Evolutionary conservation across 2,797 vertebrate species (phyloP).

Genomic region (Lacerta agilis): DNA sequence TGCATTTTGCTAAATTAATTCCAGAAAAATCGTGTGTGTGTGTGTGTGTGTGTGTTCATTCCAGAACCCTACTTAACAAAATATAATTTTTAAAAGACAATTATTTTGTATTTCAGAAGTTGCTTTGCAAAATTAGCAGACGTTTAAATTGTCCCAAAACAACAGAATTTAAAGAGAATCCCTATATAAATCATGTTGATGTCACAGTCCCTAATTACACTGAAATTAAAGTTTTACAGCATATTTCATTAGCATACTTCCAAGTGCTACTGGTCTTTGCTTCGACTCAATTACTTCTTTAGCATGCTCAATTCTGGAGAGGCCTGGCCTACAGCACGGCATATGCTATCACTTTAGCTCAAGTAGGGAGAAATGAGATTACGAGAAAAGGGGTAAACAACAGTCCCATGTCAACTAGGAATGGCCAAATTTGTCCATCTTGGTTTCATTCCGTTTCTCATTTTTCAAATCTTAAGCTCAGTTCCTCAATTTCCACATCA

Average conservation of each 20-base stretch:
- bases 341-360: not conserved
- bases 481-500: too few relatives aligned
- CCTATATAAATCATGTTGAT: not conserved
- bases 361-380: not conserved
- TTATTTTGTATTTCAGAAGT: not conserved
- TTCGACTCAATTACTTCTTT: not conserved
- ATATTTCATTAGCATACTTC: not conserved
- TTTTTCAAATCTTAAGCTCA: too few relatives aligned
- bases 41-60: not conserved
- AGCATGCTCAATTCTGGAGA: not conserved
- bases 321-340: too few relatives aligned
- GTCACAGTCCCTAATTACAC: not conserved
- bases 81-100: slow-evolving; percentile 10
- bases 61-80: slow-evolving; percentile 21
- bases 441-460: too few relatives aligned
- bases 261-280: not conserved
- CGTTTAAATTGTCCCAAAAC: not conserved
- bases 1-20: slow-evolving; percentile 29
- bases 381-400: too few relatives aligned
- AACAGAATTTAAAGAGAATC: not conserved
- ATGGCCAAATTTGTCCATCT: too few relatives aligned
- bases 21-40: not conserved
- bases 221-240: not conserved
- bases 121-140: not conserved
- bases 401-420: not conserved